These are phyloP conservation scores for Cricetomys ansorgei DNA, from an alignment of 2,113 vertebrate genomes.

Conservation along the genomic window DNA sequence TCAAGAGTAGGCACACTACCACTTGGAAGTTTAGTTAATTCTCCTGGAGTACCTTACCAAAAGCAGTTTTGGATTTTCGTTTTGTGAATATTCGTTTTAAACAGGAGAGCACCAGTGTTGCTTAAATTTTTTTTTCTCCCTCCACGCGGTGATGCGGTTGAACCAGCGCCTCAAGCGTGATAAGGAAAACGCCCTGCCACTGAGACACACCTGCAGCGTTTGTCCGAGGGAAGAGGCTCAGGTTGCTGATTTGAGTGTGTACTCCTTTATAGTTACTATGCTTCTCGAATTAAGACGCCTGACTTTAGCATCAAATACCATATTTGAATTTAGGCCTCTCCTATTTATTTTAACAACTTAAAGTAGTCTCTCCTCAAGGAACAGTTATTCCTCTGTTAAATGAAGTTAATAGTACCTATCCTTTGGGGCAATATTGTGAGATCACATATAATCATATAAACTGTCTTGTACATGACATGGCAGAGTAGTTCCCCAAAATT, in stretches of 20 bases:
- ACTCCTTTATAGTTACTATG: not conserved
- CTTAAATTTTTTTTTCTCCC: not conserved
- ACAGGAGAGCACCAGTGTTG: not conserved
- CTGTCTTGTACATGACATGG: not conserved
- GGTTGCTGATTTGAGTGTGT: not conserved
- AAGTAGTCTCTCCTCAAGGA: not conserved
- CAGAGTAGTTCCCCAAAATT: not conserved
- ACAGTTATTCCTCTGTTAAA: slow-evolving; percentile 10
- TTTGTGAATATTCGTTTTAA: not conserved
- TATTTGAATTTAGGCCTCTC: not conserved
- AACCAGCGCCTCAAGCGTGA: not conserved
- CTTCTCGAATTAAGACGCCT: not conserved
- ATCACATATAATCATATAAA: slow-evolving; percentile 8
- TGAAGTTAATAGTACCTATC: not conserved
- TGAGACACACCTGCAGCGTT: not conserved
- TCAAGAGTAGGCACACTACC: not conserved
- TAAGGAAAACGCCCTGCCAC: not conserved
- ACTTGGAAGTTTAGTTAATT: not conserved
- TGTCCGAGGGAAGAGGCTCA: not conserved
- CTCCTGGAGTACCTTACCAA: not conserved
- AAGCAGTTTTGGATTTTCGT: not conserved
- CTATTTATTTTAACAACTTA: not conserved
- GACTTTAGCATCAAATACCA: not conserved
- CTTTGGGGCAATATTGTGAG: not conserved
- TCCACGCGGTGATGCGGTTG: not conserved